Conservation (phyloP, 2,888 invertebrate genomes). For the Imbricaverruca yamaguchii region DNA sequence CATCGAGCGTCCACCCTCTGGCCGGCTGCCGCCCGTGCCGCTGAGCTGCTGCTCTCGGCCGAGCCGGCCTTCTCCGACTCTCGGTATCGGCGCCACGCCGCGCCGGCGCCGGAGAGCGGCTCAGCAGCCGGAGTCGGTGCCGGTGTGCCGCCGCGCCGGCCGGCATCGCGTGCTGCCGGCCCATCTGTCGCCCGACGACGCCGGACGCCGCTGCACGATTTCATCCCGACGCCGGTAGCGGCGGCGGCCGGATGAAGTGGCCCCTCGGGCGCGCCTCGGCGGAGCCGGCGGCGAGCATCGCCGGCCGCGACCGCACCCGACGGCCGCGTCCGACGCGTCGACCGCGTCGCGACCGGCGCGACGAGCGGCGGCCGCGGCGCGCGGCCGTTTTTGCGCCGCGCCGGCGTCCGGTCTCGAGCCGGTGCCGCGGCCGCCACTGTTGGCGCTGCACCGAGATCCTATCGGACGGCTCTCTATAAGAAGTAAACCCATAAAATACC, state of each 20-base stretch:
- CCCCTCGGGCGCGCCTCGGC: neutral
- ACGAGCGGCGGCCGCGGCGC: too few species aligned
- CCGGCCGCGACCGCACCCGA: too few species aligned
- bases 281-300: too few species aligned
- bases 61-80: too few species aligned
- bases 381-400: neutral
- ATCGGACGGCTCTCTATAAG: slow-evolving; percentile 15
- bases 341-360: neutral
- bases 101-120: neutral
- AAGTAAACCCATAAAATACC: slow-evolving; percentile 21
- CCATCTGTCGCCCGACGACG: neutral
- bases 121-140: neutral
- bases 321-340: neutral
- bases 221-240: too few species aligned
- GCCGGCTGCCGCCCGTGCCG: neutral
- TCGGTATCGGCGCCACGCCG: neutral
- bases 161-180: neutral
- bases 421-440: neutral
- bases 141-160: neutral
- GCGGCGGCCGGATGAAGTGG: too few species aligned
- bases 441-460: slow-evolving; percentile 1
- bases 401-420: neutral
- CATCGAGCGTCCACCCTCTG: neutral
- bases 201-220: neutral
- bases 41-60: neutral